These are phyloP conservation scores for Drosophila tripunctata DNA, from an alignment of 2,888 invertebrate genomes.

Conservation along the genomic window DNA sequence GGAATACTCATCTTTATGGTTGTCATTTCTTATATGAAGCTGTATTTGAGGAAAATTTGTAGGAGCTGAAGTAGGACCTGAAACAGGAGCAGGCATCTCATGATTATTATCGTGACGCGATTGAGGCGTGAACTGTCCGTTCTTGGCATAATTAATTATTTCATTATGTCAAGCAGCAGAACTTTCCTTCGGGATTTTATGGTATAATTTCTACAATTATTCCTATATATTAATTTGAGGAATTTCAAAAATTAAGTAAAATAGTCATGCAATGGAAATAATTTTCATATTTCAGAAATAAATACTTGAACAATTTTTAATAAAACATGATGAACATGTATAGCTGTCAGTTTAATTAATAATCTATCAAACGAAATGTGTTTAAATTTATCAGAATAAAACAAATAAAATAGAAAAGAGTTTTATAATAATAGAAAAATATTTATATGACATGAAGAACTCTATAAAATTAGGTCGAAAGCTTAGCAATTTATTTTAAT, in stretches of 20 bases:
- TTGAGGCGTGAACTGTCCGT: slow-evolving; percentile 29
- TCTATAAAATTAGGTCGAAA: no score
- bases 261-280: not conserved
- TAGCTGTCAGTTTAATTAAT: no score
- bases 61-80: not conserved
- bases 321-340: no score
- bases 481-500: no score
- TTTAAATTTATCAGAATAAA: no score
- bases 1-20: slow-evolving; percentile 46
- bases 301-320: no score
- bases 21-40: slow-evolving; percentile 48
- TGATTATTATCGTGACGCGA: slow-evolving; percentile 36
- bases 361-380: no score
- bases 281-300: no score
- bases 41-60: no score
- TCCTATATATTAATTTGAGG: not conserved
- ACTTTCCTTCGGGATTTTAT: not conserved
- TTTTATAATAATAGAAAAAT: no score
- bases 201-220: not conserved
- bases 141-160: slow-evolving; percentile 45
- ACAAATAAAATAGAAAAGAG: no score
- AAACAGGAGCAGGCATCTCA: slow-evolving; percentile 10
- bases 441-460: no score
- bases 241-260: not conserved
- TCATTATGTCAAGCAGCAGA: not conserved